These are phyloP conservation scores for Hepsetus odoe DNA, from an alignment of 2,113 vertebrate species.

Conservation along the genomic window DNA sequence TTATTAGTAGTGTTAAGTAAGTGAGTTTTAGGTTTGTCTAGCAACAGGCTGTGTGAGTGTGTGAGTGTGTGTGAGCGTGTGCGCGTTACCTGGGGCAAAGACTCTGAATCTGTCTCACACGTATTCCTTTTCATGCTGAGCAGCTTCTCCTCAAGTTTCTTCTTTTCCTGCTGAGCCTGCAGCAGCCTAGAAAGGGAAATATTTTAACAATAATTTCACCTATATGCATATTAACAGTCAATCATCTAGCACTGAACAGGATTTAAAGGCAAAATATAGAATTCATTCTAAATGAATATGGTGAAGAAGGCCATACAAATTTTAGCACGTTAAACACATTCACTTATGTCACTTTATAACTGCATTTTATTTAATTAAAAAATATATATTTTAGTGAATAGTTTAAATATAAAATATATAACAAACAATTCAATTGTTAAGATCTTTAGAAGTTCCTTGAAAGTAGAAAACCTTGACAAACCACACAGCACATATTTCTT, in stretches of 20 bases:
- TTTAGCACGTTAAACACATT: not conserved
- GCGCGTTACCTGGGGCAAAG: slow-evolving; percentile 64
- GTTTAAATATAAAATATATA: too few species aligned
- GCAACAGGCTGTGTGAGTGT: too few species aligned
- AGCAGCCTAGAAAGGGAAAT: slow-evolving; percentile 75
- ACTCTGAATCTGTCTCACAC: slow-evolving; percentile 56
- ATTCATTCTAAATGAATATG: too few species aligned
- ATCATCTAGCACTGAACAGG: slow-evolving; percentile 19
- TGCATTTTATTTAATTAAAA: not conserved
- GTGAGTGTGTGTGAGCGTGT: too few species aligned
- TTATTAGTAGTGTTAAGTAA: too few species aligned
- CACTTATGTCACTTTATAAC: not conserved
- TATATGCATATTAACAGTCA: slow-evolving; percentile 35
- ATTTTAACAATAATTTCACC: not conserved
- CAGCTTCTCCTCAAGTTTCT: slow-evolving; percentile 80
- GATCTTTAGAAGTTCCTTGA: too few species aligned
- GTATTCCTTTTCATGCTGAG: slow-evolving; percentile 68
- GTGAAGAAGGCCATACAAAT: not conserved
- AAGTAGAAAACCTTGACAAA: too few species aligned
- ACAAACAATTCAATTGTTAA: too few species aligned
- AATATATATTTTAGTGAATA: not conserved
- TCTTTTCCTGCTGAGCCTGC: slow-evolving; percentile 82
- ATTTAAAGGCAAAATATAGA: slow-evolving; percentile 16
- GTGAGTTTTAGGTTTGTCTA: too few species aligned
- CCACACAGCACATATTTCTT: too few species aligned